These are phyloP conservation scores for Digitonthophagus gazella DNA, from an alignment of 2,888 invertebrate genomes.

Conservation along the genomic window DNA sequence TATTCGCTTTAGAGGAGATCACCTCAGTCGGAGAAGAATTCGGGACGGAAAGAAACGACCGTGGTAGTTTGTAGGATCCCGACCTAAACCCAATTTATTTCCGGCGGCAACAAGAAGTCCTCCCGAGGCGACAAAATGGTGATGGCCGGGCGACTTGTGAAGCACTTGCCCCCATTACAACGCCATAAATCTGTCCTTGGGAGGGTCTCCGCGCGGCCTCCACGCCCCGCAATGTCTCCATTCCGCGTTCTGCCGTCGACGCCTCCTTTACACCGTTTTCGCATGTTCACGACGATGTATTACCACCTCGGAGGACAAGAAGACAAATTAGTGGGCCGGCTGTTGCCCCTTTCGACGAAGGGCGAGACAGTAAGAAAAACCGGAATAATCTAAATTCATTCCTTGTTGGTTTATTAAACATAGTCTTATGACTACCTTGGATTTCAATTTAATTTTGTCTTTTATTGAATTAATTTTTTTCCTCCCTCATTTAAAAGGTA, in stretches of 20 bases:
- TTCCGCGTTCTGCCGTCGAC: constrained; percentile 29
- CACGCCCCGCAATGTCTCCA: constrained; percentile 42
- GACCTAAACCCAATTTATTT: constrained; percentile 51
- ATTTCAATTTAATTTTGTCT: too few relatives aligned
- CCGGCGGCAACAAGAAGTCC: constrained; percentile 50
- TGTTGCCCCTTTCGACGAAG: constrained; percentile 15
- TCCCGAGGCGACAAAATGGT: constrained; percentile 57
- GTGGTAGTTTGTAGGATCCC: constrained; percentile 20
- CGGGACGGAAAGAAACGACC: constrained; percentile 40
- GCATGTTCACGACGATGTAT: constrained; percentile 46
- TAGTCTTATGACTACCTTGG: not conserved
- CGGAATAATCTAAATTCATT: constrained; percentile 21
- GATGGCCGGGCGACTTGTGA: constrained; percentile 61
- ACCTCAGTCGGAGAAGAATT: constrained; percentile 2
- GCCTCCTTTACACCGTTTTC: constrained; percentile 31
- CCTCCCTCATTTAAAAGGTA: not conserved
- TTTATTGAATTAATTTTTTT: not conserved
- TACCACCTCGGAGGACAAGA: constrained; percentile 42
- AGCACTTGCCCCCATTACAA: constrained; percentile 64
- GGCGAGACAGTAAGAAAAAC: constrained; percentile 17
- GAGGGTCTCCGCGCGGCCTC: constrained; percentile 32
- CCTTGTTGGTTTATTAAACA: not conserved
- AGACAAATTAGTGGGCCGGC: constrained; percentile 43
- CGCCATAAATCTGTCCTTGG: constrained; percentile 57
- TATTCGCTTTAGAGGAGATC: constrained; percentile 22